Evolutionary conservation across 2,797 vertebrate genomes (phyloP).

Genomic region (Gallinago nigripennis): DNA sequence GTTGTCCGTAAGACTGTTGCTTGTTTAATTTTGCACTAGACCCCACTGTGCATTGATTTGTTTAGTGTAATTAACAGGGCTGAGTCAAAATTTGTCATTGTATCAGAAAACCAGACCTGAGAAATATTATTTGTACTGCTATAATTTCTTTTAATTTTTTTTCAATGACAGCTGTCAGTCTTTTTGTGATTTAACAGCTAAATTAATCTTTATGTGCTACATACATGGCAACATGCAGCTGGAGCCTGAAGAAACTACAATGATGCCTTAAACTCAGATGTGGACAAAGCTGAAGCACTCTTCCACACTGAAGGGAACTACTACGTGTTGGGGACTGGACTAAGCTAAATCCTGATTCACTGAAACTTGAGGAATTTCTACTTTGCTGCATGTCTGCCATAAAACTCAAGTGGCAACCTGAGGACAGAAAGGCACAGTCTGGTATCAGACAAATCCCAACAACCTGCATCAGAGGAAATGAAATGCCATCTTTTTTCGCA

Average conservation of each 20-base stretch:
- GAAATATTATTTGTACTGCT: not conserved
- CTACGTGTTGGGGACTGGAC: not conserved
- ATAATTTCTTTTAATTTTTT: not conserved
- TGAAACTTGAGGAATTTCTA: not conserved
- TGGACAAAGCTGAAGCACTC: not conserved
- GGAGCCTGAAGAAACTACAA: not conserved
- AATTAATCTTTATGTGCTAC: not conserved
- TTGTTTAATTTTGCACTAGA: conserved; percentile 9
- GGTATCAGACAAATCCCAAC: not conserved
- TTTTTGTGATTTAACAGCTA: not conserved
- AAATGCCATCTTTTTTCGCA: accelerated
- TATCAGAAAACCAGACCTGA: conserved; percentile 7
- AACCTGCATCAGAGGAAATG: not conserved
- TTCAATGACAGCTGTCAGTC: not conserved
- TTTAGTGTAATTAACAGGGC: not conserved
- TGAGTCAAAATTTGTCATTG: not conserved
- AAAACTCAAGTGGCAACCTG: not conserved
- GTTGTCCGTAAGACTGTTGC: conserved; percentile 10
- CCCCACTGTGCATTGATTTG: conserved; percentile 4
- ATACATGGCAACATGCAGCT: not conserved
- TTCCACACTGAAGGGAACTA: not conserved
- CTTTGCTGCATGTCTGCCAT: not conserved
- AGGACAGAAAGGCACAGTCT: not conserved
- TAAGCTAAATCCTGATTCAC: not conserved
- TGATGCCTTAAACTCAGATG: not conserved